A percentile compares a stretch with the other conserved stretches of the same genome.
Evolutionary conservation across 2,113 vertebrate species (phyloP).

Genomic region (Hirundichthys speculiger): DNA sequence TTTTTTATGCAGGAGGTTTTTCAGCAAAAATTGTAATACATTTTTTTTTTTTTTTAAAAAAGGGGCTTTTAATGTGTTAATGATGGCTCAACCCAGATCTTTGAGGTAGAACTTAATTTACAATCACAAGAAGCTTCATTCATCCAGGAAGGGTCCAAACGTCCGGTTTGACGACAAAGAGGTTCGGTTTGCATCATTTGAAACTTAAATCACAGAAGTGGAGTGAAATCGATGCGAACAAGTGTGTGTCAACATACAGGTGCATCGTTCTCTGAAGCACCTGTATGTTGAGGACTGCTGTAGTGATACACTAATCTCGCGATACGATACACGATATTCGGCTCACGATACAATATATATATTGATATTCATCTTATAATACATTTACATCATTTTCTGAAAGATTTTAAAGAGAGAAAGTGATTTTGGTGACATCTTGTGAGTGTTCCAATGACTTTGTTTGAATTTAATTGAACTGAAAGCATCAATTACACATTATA

Average conservation of each 20-base stretch:
- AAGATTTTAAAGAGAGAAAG: no score
- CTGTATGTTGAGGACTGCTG: no score
- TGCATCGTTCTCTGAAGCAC: not conserved
- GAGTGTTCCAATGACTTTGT: no score
- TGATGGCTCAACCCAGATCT: conserved; percentile 57
- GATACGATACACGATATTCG: no score
- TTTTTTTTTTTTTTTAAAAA: no score
- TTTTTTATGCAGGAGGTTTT: conserved; percentile 62
- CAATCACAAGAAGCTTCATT: conserved; percentile 16
- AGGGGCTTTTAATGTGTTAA: conserved; percentile 44
- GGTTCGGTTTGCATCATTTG: not conserved
- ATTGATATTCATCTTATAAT: no score
- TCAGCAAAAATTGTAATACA: conserved; percentile 23
- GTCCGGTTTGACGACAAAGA: conserved; percentile 1
- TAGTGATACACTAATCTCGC: no score
- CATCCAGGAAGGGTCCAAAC: conserved; percentile 14
- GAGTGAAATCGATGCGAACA: conserved; percentile 14
- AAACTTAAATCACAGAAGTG: conserved; percentile 30
- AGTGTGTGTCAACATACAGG: conserved; percentile 12
- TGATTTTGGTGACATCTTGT: no score
- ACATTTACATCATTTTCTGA: no score
- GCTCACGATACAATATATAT: no score
- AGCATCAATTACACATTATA: no score
- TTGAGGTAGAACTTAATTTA: conserved; percentile 43
- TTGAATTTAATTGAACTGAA: no score